Evolutionary conservation across 2,113 vertebrate species (phyloP).

Genomic region (Menura novaehollandiae): DNA sequence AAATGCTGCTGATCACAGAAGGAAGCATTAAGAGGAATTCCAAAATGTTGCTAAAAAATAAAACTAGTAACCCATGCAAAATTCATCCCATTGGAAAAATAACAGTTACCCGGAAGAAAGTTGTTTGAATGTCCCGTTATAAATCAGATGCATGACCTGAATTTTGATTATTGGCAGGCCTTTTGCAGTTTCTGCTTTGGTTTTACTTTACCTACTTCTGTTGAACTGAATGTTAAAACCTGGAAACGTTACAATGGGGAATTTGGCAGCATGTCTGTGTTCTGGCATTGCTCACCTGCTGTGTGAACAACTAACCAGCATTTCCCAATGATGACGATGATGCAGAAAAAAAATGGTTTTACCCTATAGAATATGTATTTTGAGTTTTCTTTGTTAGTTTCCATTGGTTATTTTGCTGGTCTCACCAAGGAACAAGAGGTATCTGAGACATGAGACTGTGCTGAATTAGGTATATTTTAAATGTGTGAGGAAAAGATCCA

Average conservation of each 20-base stretch:
- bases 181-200: neutral
- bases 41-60: neutral
- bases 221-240: neutral
- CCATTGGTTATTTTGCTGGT: neutral
- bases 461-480: conserved; percentile 23
- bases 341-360: neutral
- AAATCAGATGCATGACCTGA: neutral
- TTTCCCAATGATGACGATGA: neutral
- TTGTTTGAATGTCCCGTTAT: neutral
- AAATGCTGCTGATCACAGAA: neutral
- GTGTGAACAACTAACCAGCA: neutral
- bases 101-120: neutral
- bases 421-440: neutral
- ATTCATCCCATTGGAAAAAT: neutral
- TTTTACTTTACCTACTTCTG: neutral
- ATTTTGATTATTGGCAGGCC: neutral
- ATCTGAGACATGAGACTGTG: conserved; percentile 33
- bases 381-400: neutral
- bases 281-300: neutral
- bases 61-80: neutral
- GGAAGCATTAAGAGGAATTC: neutral
- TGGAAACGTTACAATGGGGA: neutral
- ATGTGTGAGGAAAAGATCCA: neutral
- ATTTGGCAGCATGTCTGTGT: neutral
- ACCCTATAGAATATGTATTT: neutral